Base-by-base conservation (phyloP, 2,888 invertebrate genomes). In the Amphipoea lucens region DNA sequence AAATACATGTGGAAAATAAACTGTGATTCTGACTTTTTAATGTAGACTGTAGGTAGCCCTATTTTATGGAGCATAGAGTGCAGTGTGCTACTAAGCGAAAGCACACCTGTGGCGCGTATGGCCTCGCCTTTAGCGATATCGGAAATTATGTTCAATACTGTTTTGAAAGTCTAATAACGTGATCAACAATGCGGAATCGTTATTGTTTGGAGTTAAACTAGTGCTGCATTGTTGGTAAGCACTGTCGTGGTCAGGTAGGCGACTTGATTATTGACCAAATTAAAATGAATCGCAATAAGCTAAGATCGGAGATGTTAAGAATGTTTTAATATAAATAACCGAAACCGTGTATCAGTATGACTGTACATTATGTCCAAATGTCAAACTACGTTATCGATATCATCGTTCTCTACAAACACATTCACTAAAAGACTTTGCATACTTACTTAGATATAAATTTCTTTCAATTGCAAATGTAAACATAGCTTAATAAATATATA, bases 21-120 rank as follows among this genome's bases (percentile, higher is more conserved):
- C 97, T 97, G 97, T 97, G 97, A 97, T 97, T 97, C 97, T 97
- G 96, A 96, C 96, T 96, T 96, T 92, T 95, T 94, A 96, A 96
- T 92, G 93, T 97, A 97, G 95, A 95, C 93, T 95, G 92, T 95
- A 96, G 94, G 93, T 96, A 96, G 94, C 94, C 92, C 89, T 89
- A 90, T 89, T 87, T 93, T 95, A 95, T 92, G 94, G 92, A 94
- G 93, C 93, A 93, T 92, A 91, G 89, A 92, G 91, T 92, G 93
- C 92, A 92, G 88, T 90, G 90, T 88, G 93, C 88, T 88, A 78
- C 76, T 84, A 78, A 79, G 84, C 81, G 86, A 81, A 85, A 81
- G 90, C 87, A 89, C 87, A 82, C 75, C 76, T 76, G 76, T 80
- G 88, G 89, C 86, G 85, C 89, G 90, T 85, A 84, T 88, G 89